Evolutionary conservation across 2,113 vertebrate genomes (phyloP).

Genomic region (Oryzias celebensis): DNA sequence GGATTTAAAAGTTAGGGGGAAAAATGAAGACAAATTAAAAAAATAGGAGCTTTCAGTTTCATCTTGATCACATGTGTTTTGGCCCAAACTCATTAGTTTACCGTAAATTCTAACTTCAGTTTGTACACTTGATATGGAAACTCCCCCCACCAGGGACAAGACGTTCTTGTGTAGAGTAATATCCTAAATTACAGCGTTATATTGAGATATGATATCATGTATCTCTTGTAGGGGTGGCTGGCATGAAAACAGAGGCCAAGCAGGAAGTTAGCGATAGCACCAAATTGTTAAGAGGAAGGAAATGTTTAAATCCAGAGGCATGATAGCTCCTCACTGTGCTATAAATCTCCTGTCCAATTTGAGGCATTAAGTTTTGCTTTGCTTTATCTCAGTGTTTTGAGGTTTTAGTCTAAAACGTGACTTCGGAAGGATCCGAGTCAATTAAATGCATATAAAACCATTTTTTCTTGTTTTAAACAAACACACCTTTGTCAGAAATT

Average conservation of each 20-base stretch:
- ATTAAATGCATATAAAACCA: neutral
- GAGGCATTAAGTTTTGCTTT: conserved; percentile 22
- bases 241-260: conserved; percentile 63
- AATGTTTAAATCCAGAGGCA: conserved; percentile 75
- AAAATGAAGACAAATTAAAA: neutral
- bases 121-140: conserved; percentile 34
- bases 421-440: neutral
- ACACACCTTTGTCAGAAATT: neutral
- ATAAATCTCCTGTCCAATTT: conserved; percentile 43
- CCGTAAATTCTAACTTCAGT: conserved; percentile 25
- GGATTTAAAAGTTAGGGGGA: too few relatives aligned
- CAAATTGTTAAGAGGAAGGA: conserved; percentile 79
- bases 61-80: conserved; percentile 18
- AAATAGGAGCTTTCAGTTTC: conserved; percentile 29
- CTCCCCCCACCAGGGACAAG: conserved; percentile 16
- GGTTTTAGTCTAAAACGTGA: neutral
- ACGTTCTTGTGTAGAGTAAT: conserved; percentile 43
- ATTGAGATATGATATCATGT: conserved; percentile 71
- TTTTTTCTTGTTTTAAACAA: neutral
- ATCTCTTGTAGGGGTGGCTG: conserved; percentile 52
- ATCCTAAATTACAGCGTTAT: conserved; percentile 68
- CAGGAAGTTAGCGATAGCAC: conserved; percentile 75
- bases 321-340: conserved; percentile 62
- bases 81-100: conserved; percentile 8
- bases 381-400: neutral